phyloP scores from a whole-genome alignment of 2,888 invertebrate genomes.

The Protodeltote pygarga region DNA sequence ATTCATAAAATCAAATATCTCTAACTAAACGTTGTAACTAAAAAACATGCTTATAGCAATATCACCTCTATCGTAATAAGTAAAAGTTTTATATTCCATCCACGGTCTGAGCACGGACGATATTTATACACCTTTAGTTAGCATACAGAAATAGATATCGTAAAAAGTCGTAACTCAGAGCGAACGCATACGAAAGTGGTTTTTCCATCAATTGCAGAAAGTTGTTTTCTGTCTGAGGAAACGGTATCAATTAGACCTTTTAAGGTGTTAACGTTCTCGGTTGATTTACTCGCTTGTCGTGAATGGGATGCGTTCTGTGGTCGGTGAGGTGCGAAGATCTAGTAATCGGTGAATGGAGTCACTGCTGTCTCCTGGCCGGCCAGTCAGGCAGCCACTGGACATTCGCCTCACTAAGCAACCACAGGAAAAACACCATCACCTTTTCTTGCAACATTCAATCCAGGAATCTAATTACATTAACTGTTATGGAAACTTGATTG shows the following conservation, averaged over 20 bases:
- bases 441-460: constrained; percentile 58
- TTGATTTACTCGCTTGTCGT: constrained; percentile 83
- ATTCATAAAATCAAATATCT: constrained; percentile 79
- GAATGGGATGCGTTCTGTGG: constrained; percentile 84
- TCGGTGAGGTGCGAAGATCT: constrained; percentile 81
- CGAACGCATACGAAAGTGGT: constrained; percentile 81
- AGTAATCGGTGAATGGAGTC: constrained; percentile 77
- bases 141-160: constrained; percentile 76
- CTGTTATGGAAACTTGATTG: constrained; percentile 40
- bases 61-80: constrained; percentile 55
- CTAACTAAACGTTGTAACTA: constrained; percentile 56
- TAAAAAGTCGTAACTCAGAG: constrained; percentile 81
- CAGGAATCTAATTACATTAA: constrained; percentile 27
- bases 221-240: constrained; percentile 81
- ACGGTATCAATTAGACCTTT: constrained; percentile 69
- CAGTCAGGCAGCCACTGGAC: constrained; percentile 38
- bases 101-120: constrained; percentile 39
- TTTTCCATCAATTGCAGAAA: constrained; percentile 77
- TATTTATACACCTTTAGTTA: constrained; percentile 52
- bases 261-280: constrained; percentile 70
- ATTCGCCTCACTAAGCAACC: constrained; percentile 40
- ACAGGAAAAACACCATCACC: constrained; percentile 60
- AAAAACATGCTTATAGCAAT: constrained; percentile 49
- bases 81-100: constrained; percentile 54
- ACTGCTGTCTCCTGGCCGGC: constrained; percentile 54